Evolutionary conservation across 2,888 invertebrate species (phyloP), one percentile per base, ranked within the genome.

Genomic region (Drosophila merina): DNA sequence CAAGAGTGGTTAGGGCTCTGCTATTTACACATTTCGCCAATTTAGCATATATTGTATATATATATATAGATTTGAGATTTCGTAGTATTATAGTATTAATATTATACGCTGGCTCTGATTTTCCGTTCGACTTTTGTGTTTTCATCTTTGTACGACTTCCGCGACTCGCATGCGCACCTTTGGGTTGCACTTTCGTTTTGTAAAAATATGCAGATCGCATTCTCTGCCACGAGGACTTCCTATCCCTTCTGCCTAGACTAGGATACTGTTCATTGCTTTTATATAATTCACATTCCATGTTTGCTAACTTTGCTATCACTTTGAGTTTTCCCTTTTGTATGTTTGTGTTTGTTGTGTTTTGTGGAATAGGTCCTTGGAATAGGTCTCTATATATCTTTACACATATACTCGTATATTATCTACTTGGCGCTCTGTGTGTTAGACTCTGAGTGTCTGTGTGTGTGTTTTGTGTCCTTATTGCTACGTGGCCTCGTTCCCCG

Each of bases 211-310:
- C 76, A 77, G 84, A 75, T 76, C 83, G 80, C 69, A 76, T 60
- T 60, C 57, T 57, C 44, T 10, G 25, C 44, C 20, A 25, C 8
- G 64, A 42, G 66, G 48, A 64, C 70, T 33, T 40, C 48, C 63
- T 73, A 67, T 72, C 73, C 64, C 52, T 58, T 70, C 78, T 62
- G 74, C 73, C 77, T 83, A 88, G 83, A 86, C 87, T 90, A 89
- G 88, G 86, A 87, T 89, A 89, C 83, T 89, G 89, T 89, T 90
- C 89, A 89, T 89, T 89, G 90, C 89, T 90, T 90, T 89, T 85
- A 78, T 76, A 86, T 89, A 87, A 89, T 90, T 90, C 90, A 90
- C 90, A 89, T 90, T 83, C 88, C 86, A 79, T 88, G 77, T 77
- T 87, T 71, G 79, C 88, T 86, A 80, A 81, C 77, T 80, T 80